Base-by-base conservation (phyloP, 1,140 invertebrate genomes). In the Aphelinus certus region DNA sequence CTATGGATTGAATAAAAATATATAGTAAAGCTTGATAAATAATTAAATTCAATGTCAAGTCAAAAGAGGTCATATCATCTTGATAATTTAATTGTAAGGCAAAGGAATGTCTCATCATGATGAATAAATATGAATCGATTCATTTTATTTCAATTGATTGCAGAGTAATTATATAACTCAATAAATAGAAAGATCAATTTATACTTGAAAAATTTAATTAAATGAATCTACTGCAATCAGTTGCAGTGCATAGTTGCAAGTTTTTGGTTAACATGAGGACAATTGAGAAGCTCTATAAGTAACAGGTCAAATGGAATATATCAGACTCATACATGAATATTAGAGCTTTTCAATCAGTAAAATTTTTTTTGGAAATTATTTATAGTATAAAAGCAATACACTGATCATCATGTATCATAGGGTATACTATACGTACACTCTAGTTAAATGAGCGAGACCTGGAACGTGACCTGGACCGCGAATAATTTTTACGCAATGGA, bases 401-500 rank as follows among this genome's bases (percentile, higher is more conserved):
- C 26, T 26, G 26, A 26, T 26, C 26, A 26, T 26, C 26, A 26
- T 26, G 26, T 26, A 26, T 26, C 26, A 26, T 26, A 26, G 26
- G 26, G 26, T 26, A 26, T 26, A 26, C 26, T 26, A 87, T 87
- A 88, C 87, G 86, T 88, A 88, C 87, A 88, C 86, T 86, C 84
- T 88, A 88, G 83, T 88, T 86, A 82, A 86, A 88, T 67, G 87
- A 88, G 73, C 85, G 86, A 82, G 87, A 87, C 81, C 84, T 87
- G 81, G 90, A 87, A 88, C 93, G 91, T 75, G 95, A 96, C 87
- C 94, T 90, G 82, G 93, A 94, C 87, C 94, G 92, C 83, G 94
- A 93, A 85, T 92, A 93, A 82, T 91, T 92, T 86, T 94, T 91
- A 72, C 93, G 92, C 77, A 95, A 94, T 62, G 96, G 94, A 65